Evolutionary conservation across 2,797 vertebrate species (phyloP).

Genomic region (Channa striata): DNA sequence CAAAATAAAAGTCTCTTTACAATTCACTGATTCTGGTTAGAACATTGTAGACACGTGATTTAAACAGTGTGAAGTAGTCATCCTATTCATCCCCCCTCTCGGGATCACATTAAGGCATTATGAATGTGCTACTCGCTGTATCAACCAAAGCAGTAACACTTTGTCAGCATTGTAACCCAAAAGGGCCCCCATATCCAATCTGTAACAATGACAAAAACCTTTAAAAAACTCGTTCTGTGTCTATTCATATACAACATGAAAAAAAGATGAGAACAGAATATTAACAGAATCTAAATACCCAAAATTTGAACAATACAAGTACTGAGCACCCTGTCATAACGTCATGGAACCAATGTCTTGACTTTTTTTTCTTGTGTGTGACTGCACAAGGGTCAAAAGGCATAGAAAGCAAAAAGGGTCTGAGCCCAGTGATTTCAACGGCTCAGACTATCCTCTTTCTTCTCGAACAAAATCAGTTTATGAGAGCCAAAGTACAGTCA

Average conservation of each 20-base stretch:
- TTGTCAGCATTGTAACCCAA: constrained; percentile 54
- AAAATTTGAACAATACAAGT: constrained; percentile 74
- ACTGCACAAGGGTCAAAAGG: constrained; percentile 85
- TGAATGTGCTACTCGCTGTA: constrained; percentile 77
- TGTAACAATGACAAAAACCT: constrained; percentile 31
- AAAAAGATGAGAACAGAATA: constrained; percentile 63
- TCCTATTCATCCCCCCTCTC: constrained; percentile 42
- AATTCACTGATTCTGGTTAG: constrained; percentile 34
- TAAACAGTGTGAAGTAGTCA: constrained; percentile 42
- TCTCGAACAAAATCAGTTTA: constrained; percentile 85
- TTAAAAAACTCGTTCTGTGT: constrained; percentile 33
- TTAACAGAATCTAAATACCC: constrained; percentile 63
- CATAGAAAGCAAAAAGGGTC: constrained; percentile 79
- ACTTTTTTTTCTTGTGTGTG: constrained; percentile 76
- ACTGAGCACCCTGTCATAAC: constrained; percentile 82
- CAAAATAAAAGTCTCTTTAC: constrained; percentile 62
- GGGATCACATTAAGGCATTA: constrained; percentile 75
- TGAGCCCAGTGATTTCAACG: constrained; percentile 75
- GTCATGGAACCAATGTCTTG: constrained; percentile 78
- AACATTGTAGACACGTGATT: constrained; percentile 46
- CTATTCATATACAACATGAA: constrained; percentile 60
- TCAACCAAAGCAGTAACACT: constrained; percentile 55
- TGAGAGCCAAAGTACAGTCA: constrained; percentile 93
- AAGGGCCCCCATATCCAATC: constrained; percentile 40
- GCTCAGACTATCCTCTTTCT: constrained; percentile 79